These are phyloP conservation scores for Sylvietta virens DNA, from an alignment of 2,113 vertebrate genomes.

Conservation along the genomic window DNA sequence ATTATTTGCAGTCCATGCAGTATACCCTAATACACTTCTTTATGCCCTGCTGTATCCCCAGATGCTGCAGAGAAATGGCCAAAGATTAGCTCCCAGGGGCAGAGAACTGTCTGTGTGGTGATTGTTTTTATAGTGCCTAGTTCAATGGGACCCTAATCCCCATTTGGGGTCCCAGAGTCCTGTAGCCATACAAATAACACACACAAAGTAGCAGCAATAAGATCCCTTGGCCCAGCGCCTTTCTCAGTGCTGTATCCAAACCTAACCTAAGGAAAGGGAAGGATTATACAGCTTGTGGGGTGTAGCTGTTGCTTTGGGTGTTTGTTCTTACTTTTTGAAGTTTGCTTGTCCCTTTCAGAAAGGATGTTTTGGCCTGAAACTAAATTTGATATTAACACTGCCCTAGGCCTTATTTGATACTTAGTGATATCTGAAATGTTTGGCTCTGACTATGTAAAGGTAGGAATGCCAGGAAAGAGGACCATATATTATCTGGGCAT, in stretches of 20 bases:
- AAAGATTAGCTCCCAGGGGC: not conserved
- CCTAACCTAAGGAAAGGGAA: not conserved
- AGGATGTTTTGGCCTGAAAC: not conserved
- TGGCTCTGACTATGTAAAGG: not conserved
- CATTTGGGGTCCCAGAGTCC: not conserved
- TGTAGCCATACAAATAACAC: not conserved
- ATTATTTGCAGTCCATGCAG: not conserved
- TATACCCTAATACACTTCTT: not conserved
- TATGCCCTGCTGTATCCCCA: not conserved
- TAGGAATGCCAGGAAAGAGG: not conserved
- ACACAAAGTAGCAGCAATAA: not conserved
- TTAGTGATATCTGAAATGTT: not conserved
- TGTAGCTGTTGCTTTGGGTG: not conserved
- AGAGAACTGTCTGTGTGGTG: not conserved
- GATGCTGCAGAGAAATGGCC: not conserved
- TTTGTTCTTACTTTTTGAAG: not conserved
- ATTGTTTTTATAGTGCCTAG: not conserved
- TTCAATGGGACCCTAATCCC: not conserved
- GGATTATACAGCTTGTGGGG: not conserved
- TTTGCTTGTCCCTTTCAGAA: not conserved
- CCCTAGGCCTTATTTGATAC: not conserved
- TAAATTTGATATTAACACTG: not conserved
- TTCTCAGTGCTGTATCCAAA: not conserved
- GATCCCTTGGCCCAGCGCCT: not conserved
- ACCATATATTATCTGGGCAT: not conserved